Percentiles rank a stretch among this genome's conserved stretches.
Evolutionary conservation across 1,140 invertebrate species (phyloP).

Genomic region (Lerema accius): DNA sequence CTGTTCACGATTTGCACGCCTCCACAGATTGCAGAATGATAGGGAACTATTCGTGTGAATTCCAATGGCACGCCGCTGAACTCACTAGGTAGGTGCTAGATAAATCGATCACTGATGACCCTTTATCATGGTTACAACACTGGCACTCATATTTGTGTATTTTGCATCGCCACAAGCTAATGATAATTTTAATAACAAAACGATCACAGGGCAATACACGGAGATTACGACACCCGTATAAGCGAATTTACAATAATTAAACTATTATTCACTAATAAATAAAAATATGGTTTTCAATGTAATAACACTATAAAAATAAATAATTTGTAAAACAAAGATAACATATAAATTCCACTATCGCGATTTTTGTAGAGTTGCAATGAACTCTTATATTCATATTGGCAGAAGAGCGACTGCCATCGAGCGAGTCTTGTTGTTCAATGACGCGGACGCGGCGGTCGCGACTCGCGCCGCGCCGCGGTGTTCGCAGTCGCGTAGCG

Average conservation of each 20-base stretch:
- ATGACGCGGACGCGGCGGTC: conserved; percentile 76
- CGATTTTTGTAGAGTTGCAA: conserved; percentile 75
- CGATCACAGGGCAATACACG: conserved; percentile 77
- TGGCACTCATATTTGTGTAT: conserved; percentile 65
- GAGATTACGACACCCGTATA: conserved; percentile 73
- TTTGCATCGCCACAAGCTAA: conserved; percentile 63
- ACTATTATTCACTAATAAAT: conserved; percentile 82
- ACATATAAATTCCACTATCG: conserved; percentile 81
- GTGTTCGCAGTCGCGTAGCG: conserved; percentile 77
- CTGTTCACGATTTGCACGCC: conserved; percentile 75
- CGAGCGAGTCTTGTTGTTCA: conserved; percentile 81
- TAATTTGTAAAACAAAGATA: conserved; percentile 79
- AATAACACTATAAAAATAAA: conserved; percentile 83
- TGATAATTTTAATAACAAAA: conserved; percentile 75
- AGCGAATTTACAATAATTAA: conserved; percentile 77
- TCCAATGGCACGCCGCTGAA: conserved; percentile 64
- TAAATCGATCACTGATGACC: conserved; percentile 59
- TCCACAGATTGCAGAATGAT: conserved; percentile 57
- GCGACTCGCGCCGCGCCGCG: conserved; percentile 69
- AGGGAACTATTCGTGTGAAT: conserved; percentile 62
- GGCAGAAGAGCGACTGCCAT: conserved; percentile 79
- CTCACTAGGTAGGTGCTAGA: conserved; percentile 52
- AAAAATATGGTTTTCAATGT: conserved; percentile 75
- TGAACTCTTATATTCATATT: conserved; percentile 80
- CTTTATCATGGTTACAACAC: conserved; percentile 62